These are phyloP conservation scores for Maniola hyperantus DNA, from an alignment of 2,888 invertebrate genomes.

Conservation along the genomic window DNA sequence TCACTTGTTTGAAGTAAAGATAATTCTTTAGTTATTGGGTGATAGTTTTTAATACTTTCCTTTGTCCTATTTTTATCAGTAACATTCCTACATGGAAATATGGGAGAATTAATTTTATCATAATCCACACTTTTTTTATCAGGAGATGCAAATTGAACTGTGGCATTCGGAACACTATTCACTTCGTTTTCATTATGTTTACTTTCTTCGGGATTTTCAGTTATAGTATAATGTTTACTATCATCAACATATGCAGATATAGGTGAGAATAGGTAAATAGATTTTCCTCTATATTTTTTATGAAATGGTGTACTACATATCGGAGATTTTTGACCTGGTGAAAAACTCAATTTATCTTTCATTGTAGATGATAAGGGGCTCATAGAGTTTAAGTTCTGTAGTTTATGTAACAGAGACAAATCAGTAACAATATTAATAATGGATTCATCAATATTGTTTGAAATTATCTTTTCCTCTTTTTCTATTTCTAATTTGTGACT, in stretches of 20 bases:
- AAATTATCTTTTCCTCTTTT: constrained; percentile 46
- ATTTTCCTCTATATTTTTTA: constrained; percentile 66
- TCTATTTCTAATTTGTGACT: constrained; percentile 63
- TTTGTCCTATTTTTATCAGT: constrained; percentile 11
- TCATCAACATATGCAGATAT: constrained; percentile 51
- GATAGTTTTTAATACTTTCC: background rate
- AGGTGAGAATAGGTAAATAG: constrained; percentile 72
- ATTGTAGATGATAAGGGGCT: constrained; percentile 33
- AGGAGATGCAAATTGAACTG: background rate
- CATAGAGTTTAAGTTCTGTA: constrained; percentile 34
- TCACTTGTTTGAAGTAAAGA: constrained; percentile 34
- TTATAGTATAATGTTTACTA: constrained; percentile 40
- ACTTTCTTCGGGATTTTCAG: constrained; percentile 40
- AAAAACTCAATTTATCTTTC: constrained; percentile 48
- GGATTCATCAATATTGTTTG: constrained; percentile 57
- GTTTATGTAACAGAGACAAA: constrained; percentile 54
- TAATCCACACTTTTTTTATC: constrained; percentile 1
- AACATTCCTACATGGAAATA: constrained; percentile 10
- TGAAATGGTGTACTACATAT: constrained; percentile 71
- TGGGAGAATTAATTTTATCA: constrained; percentile 19
- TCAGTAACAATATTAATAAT: constrained; percentile 64
- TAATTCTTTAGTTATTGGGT: background rate
- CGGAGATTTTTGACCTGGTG: constrained; percentile 55
- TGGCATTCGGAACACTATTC: constrained; percentile 3
- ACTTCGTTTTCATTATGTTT: constrained; percentile 11